These are phyloP conservation scores for Andrena haemorrhoa DNA, from an alignment of 2,888 invertebrate species.

Conservation along the genomic window DNA sequence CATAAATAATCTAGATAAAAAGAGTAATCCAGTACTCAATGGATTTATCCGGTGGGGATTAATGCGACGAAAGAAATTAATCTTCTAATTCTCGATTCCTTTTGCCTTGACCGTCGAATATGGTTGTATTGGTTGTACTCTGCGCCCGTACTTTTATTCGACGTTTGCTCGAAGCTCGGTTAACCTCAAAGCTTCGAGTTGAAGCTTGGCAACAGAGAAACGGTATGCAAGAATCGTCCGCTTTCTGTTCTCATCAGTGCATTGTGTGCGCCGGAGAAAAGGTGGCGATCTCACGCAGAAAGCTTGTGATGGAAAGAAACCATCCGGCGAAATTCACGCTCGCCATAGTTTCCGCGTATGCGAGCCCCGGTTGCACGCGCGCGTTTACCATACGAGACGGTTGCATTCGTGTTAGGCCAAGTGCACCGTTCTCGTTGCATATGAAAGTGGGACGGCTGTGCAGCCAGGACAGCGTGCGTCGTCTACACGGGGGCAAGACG, in stretches of 20 bases:
- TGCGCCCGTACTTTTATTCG: not conserved
- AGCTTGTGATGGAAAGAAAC: conserved; percentile 38
- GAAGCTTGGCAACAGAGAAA: conserved; percentile 18
- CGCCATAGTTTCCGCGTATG: conserved; percentile 35
- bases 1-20: no score
- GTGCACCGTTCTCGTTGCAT: conserved; percentile 66
- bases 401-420: conserved; percentile 45
- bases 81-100: no score
- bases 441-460: conserved; percentile 71
- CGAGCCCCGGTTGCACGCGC: not conserved
- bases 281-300: conserved; percentile 37
- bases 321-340: conserved; percentile 6
- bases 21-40: no score
- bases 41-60: no score
- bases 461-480: conserved; percentile 43
- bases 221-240: conserved; percentile 5
- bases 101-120: no score
- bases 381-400: not conserved
- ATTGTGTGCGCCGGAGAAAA: conserved; percentile 21
- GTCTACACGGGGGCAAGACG: conserved; percentile 67
- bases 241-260: conserved; percentile 44
- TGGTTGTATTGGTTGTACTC: no score
- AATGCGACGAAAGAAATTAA: no score
- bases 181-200: no score
- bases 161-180: not conserved